phyloP scores from a whole-genome alignment of 2,888 invertebrate species.

The Gastracanthus pulcherrimus region DNA sequence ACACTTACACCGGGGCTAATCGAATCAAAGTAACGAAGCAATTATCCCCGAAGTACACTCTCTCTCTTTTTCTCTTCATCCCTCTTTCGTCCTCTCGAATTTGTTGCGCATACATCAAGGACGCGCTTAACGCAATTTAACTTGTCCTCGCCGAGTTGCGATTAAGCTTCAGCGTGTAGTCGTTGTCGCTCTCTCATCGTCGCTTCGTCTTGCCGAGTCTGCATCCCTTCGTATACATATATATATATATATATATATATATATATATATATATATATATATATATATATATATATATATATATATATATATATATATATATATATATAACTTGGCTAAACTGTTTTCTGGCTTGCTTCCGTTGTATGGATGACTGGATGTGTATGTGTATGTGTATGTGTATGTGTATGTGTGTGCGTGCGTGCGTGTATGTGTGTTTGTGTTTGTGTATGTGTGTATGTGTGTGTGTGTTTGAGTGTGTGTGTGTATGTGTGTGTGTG shows the following conservation, averaged over 20 bases:
- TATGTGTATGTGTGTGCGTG: too few relatives aligned
- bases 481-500: too few relatives aligned
- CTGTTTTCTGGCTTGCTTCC: neutral
- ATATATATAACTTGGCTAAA: neutral
- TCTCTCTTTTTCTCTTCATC: neutral
- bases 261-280: too few relatives aligned
- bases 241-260: too few relatives aligned
- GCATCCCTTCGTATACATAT: neutral
- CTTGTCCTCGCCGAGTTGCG: neutral
- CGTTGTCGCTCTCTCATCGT: too few relatives aligned
- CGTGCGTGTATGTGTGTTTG: too few relatives aligned
- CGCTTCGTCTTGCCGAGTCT: neutral
- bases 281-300: too few relatives aligned
- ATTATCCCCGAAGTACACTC: neutral
- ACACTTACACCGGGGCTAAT: neutral
- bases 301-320: neutral
- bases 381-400: too few relatives aligned
- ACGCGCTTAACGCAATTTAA: neutral
- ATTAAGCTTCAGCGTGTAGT: neutral
- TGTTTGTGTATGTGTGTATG: too few relatives aligned
- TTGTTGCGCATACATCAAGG: slow-evolving; percentile 11
- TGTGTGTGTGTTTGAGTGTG: too few relatives aligned
- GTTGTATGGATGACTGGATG: too few relatives aligned
- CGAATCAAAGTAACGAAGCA: slow-evolving; percentile 4
- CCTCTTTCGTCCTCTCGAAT: neutral